Base-by-base conservation (phyloP, 1,140 invertebrate genomes). In the Drosophila paulistorum region DNA sequence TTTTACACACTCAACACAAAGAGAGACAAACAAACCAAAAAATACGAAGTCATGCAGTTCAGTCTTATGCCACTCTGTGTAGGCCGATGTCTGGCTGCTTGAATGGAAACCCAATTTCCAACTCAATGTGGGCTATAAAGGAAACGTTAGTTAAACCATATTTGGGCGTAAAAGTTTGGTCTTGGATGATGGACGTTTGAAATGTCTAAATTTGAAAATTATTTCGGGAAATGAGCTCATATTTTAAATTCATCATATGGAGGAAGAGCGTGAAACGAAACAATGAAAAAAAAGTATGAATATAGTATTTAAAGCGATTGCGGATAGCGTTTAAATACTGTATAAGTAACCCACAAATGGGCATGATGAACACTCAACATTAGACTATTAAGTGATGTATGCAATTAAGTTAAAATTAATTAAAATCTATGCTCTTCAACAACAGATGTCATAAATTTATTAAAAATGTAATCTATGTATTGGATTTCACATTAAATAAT, bases 131-230 rank as follows among this genome's bases (percentile, higher is more conserved):
- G 83, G 83, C 83, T 80, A 51, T 51, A 89, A 89, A 87, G 84
- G 83, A 89, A 87, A 85, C 73, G 68, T 37, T 76, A 41, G 59
- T 26, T 65, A 42, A 48, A 54, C 62, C 83, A 68, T 80, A 83
- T 89, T 89, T 87, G 83, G 83, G 83, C 79, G 83, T 87, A 80
- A 89, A 87, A 87, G 77, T 68, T 75, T 58, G 33, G 35, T 35
- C 54, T 65, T 51, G 45, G 9, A 20, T 64, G 57, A 80, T 82
- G 74, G 74, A 70, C 73, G 37, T 57, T 54, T 70, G 42, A 77
- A 71, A 71, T 77, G 74, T 78, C 75, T 71, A 74, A 78, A 74
- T 67, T 39, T 59, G 14, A 39, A 51, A 59, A 59, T 59, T 37
- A 59, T 59, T 79, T 68, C 70, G 81, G 70, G 68, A 73, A 85